Percentiles rank a stretch among this genome's conserved stretches.
Conservation (phyloP, 2,113 vertebrate genomes). For the Peromyscus polionotus region DNA sequence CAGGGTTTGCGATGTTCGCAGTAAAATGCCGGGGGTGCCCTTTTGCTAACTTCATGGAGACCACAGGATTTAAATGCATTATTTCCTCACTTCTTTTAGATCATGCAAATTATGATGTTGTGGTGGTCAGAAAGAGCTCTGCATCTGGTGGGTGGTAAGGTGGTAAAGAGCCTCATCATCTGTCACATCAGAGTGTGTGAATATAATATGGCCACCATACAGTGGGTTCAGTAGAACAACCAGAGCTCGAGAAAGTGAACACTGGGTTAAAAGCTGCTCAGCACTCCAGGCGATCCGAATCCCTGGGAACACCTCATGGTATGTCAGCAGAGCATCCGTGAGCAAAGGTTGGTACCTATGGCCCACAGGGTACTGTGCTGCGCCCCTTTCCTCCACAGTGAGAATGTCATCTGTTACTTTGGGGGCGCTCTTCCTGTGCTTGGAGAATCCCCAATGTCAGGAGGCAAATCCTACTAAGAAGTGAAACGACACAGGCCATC, state of each 20-base stretch:
- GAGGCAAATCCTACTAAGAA: not conserved
- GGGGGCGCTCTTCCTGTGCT: constrained; percentile 13
- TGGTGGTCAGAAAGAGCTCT: not conserved
- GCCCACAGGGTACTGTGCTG: not conserved
- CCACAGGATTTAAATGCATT: not conserved
- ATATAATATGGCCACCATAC: not conserved
- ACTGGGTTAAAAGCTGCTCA: not conserved
- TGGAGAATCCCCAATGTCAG: not conserved
- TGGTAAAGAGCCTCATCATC: not conserved
- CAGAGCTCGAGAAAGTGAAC: not conserved
- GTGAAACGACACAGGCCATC: not conserved
- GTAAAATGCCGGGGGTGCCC: not conserved
- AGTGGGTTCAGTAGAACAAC: not conserved
- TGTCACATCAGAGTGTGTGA: not conserved
- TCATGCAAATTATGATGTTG: not conserved
- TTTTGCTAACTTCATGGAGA: constrained; percentile 2
- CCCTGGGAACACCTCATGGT: not conserved
- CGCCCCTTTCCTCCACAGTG: not conserved
- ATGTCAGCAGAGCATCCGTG: rapidly evolving
- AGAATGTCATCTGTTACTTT: not conserved
- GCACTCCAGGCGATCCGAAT: not conserved
- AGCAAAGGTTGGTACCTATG: not conserved
- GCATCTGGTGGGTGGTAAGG: not conserved
- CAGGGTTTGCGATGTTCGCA: not conserved
- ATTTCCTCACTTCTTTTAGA: not conserved